Base-by-base conservation (phyloP, 2,888 invertebrate genomes). In the Coleophora flavipennella region DNA sequence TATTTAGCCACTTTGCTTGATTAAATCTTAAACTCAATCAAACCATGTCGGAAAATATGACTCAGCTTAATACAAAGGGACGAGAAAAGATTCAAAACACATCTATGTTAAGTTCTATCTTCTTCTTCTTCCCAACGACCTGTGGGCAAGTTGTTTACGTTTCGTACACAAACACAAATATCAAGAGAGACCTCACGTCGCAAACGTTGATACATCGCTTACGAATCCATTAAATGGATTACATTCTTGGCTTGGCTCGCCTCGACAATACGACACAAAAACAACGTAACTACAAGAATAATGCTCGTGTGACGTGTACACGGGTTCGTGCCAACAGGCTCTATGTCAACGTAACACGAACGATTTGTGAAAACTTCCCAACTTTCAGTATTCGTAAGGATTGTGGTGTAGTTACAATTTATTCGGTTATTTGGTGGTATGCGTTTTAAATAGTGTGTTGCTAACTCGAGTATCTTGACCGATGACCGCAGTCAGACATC, bases 211-310 rank as follows among this genome's bases (percentile, higher is more conserved):
- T 64, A 63, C 64, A 62, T 67, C 64, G 59, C 60, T 67, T 61
- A 67, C 62, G 65, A 62, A 59, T 57, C 64, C 66, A 73, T 76
- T 73, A 73, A 65, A 60, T 51, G 63, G 65, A 72, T 70, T 65
- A 68, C 66, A 73, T 76, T 78, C 71, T 77, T 75, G 72, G 71
- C 70, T 66, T 66, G 45, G 43, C 43, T 39, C 51, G 20, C 20
- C 20, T 4, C 20, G 20, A 40, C 49, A 50, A 56, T 58, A 57
- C 62, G 54, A 53, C 40, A 46, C 54, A 55, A 67, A 67, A 67
- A 67, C 67, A 66, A 63, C 59, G 62, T 63, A 61, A 63, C 57
- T 52, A 51, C 48, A 20, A 20, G 53, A 59, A 62, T 59, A 58
- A 53, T 53, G 48, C 46, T 41, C 41, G 44, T 38, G 49, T 58